Evolutionary conservation across 2,888 invertebrate genomes (phyloP).

Genomic region (Spodoptera picta): DNA sequence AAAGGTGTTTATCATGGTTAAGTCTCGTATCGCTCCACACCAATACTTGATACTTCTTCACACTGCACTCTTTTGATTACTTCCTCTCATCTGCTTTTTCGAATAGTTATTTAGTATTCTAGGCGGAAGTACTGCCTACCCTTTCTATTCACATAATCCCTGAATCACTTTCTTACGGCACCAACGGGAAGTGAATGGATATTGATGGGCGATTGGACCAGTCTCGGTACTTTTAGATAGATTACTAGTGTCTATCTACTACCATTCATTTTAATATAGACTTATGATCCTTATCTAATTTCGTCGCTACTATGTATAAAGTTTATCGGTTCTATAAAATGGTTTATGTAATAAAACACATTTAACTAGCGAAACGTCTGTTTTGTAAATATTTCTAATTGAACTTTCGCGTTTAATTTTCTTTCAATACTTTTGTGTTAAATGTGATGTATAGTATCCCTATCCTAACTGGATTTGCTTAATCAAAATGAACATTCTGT

Average conservation of each 20-base stretch:
- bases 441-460: no score
- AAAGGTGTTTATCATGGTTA: no score
- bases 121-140: constrained; percentile 2
- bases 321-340: background rate
- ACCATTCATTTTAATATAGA: constrained; percentile 16
- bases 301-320: background rate
- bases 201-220: constrained; percentile 22
- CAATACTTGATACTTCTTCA: no score
- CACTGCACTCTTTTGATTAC: no score
- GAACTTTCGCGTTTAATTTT: no score
- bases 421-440: no score
- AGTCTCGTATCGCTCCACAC: no score
- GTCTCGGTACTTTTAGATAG: constrained; percentile 15
- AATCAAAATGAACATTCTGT: no score
- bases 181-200: constrained; percentile 37
- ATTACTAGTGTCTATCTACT: constrained; percentile 6
- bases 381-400: background rate
- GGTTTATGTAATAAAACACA: no score
- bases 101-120: no score
- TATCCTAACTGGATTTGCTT: no score
- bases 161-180: constrained; percentile 28
- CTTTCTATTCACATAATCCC: constrained; percentile 31
- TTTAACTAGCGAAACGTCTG: background rate
- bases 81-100: no score
- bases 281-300: background rate